A percentile compares a stretch with the other conserved stretches of the same genome.
Conservation (phyloP, 1,140 invertebrate genomes). For the Ceratina japonica region DNA sequence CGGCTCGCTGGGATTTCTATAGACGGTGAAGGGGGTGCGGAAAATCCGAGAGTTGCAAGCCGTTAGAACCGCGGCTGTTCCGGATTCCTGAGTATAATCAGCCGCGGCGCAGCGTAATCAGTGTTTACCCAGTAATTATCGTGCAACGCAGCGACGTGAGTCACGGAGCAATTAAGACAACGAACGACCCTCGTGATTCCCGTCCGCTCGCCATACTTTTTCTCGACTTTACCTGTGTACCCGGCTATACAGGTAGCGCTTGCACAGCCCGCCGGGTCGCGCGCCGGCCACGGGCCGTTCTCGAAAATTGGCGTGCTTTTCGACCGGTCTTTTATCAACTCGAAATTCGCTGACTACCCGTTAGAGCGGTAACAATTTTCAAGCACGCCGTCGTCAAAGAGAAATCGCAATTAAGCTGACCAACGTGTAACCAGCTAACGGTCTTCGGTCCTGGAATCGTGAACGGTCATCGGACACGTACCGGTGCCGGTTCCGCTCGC, state of each 20-base stretch:
- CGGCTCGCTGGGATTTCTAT: conserved; percentile 55
- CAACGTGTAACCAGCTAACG: too few species aligned
- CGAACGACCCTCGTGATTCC: background rate
- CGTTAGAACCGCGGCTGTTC: conserved; percentile 21
- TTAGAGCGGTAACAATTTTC: background rate
- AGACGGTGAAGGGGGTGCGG: conserved; percentile 4
- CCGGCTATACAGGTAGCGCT: too few species aligned
- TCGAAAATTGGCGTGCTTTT: background rate
- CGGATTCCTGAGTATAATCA: conserved; percentile 50
- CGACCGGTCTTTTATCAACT: background rate
- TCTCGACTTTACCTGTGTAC: background rate
- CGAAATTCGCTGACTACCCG: background rate
- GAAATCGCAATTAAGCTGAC: too few species aligned
- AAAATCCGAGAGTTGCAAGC: conserved; percentile 40
- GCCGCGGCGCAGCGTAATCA: conserved; percentile 46
- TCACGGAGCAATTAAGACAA: conserved; percentile 44
- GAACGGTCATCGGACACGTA: too few species aligned
- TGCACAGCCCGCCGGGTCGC: too few species aligned
- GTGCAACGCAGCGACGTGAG: conserved; percentile 19
- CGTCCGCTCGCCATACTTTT: background rate
- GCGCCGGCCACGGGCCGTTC: too few species aligned
- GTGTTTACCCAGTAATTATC: conserved; percentile 50
- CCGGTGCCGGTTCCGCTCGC: background rate
- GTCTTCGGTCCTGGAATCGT: too few species aligned
- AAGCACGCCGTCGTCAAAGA: too few species aligned